Base-by-base conservation (phyloP, 2,888 invertebrate genomes). In the Melieria picta region DNA sequence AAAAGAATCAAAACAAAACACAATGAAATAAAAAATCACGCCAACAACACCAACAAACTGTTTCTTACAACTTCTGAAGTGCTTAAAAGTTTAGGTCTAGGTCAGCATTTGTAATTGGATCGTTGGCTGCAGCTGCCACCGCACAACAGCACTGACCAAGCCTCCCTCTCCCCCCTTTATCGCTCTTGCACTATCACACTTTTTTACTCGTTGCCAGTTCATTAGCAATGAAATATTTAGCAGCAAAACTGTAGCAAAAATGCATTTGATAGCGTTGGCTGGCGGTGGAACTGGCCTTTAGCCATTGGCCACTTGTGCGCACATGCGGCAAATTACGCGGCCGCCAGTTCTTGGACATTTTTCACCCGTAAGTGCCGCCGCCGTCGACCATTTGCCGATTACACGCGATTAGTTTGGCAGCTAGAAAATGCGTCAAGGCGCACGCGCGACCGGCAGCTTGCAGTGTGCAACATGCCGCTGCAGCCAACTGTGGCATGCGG, bases 81-180 rank as follows among this genome's bases (percentile, higher is more conserved):
- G 52, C 13, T 52, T 52, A 52, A 52, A 52, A 52, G 52, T 52
- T 52, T 52, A 52, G 52, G 52, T 52, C 52, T 52, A 52, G 52
- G 52, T 52, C 52, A 52, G 13, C 11, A 52, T n/a, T 52, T 52
- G 52, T 52, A 52, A 52, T 52, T 52, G 13, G 52, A 52, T 52
- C 52, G 52, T 7, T 52, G 11, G 13, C 11, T 52, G 52, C 52
- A n/a, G 52, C 13, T 52, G 13, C 13, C 13, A 52, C 5, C 52
- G 52, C 13, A 30, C 30, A 30, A 30, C 30, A 30, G 30, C 30
- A 30, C 30, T 30, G 30, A 30, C 30, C 30, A 30, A 2, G 30
- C 3, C 30, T 30, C 2, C 30, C 3, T 30, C 30, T 30, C 0
- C 30, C 30, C 30, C 3, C 30, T 30, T 30, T 2, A 30, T 30